Evolutionary conservation across 30 jellyfish, hydroid and myxozoan genomes (phyloP).

Genomic region (Aurelia coerulea): DNA sequence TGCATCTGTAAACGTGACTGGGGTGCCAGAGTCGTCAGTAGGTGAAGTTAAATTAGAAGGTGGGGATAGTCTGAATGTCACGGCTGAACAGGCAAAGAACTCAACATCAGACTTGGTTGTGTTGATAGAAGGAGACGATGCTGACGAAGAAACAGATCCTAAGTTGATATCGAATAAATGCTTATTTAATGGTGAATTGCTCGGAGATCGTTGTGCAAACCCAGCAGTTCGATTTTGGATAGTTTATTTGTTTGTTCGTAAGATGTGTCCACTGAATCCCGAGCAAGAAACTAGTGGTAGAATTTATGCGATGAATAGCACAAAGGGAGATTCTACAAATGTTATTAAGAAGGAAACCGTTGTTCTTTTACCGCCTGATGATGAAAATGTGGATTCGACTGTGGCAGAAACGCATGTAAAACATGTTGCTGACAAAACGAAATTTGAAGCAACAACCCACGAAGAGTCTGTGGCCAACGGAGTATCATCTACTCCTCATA

Average conservation of each 20-base stretch:
- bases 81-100: not conserved
- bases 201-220: conserved; percentile 55
- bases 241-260: conserved; percentile 31
- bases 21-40: not conserved
- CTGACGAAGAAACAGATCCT: conserved; percentile 60
- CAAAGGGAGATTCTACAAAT: not conserved
- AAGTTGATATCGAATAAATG: conserved; percentile 1
- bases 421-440: no score
- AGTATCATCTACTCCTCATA: no score
- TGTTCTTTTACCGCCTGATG: no score
- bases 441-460: no score
- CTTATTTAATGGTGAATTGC: conserved; percentile 43
- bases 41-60: not conserved
- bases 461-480: no score
- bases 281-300: not conserved
- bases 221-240: conserved; percentile 55
- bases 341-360: no score
- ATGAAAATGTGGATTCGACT: no score
- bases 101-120: conserved; percentile 34
- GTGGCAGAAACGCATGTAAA: no score
- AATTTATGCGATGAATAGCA: not conserved
- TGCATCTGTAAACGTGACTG: not conserved
- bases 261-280: conserved; percentile 58
- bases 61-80: not conserved
- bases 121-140: conserved; percentile 62